These are phyloP conservation scores for Blennius ocellaris DNA, from an alignment of 2,113 vertebrate genomes.

Conservation along the genomic window DNA sequence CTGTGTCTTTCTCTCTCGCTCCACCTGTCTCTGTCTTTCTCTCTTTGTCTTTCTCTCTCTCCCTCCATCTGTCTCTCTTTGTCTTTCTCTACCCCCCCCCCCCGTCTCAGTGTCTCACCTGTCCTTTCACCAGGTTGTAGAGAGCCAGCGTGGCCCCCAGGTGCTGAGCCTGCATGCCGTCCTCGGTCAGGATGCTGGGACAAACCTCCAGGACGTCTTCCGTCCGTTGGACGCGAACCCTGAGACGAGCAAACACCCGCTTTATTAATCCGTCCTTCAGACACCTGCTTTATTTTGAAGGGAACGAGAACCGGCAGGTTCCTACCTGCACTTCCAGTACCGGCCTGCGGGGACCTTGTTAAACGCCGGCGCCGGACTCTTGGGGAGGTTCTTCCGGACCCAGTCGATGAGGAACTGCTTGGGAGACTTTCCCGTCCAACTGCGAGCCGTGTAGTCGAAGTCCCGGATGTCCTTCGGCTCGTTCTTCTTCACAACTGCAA, in stretches of 20 bases:
- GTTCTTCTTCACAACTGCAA: slow-evolving; percentile 86
- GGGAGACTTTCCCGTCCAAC: slow-evolving; percentile 99
- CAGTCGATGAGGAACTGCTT: slow-evolving; percentile 99
- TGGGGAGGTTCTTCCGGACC: slow-evolving; percentile 96
- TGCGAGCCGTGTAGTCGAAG: slow-evolving; percentile 97
- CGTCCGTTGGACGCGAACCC: slow-evolving; percentile 88
- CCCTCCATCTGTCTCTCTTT: no score
- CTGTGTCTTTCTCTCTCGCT: no score
- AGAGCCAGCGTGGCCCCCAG: slow-evolving; percentile 94
- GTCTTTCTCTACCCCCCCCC: no score
- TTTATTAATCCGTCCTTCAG: no score
- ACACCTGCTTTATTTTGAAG: no score
- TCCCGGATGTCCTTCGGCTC: slow-evolving; percentile 92
- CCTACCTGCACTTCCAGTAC: slow-evolving; percentile 97
- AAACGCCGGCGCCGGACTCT: slow-evolving; percentile 92
- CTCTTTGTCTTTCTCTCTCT: no score
- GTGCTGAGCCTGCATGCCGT: slow-evolving; percentile 97
- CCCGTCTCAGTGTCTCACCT: no score
- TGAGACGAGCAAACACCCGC: slow-evolving; percentile 55
- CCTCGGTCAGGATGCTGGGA: slow-evolving; percentile 94
- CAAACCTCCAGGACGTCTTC: slow-evolving; percentile 91
- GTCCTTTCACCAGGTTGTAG: slow-evolving; percentile 93
- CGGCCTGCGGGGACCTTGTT: slow-evolving; percentile 91
- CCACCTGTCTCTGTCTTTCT: no score
- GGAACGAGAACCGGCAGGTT: no score